Evolutionary conservation across 2,113 vertebrate species (phyloP).

Genomic region (Junco hyemalis): DNA sequence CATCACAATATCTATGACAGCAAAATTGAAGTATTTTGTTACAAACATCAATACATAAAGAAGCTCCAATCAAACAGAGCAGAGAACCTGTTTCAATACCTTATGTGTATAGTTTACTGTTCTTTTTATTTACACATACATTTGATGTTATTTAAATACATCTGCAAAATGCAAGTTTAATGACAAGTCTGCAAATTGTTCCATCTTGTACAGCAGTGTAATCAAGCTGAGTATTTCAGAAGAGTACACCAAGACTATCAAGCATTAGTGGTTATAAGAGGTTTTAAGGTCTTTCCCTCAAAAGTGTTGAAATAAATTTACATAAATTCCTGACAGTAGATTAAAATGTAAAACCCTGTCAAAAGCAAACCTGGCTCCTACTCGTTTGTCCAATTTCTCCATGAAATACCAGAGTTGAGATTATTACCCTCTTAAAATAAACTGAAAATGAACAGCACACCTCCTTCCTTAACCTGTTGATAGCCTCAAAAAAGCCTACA

Average conservation of each 20-base stretch:
- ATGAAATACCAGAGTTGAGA: neutral
- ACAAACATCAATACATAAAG: neutral
- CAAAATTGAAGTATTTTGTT: neutral
- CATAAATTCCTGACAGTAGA: neutral
- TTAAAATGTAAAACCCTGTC: neutral
- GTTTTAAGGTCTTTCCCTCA: neutral
- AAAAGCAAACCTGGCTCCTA: neutral
- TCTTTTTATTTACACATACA: neutral
- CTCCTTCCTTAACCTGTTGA: neutral
- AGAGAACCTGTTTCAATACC: neutral
- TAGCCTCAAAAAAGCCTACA: neutral
- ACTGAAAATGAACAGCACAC: neutral
- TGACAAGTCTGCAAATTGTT: neutral
- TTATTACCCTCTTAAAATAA: neutral
- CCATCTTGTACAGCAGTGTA: neutral
- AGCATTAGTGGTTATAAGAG: neutral
- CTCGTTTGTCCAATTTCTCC: neutral
- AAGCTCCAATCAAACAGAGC: neutral
- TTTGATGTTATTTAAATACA: neutral
- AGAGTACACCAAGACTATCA: neutral
- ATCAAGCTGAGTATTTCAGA: neutral
- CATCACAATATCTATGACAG: neutral
- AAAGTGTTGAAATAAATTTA: neutral
- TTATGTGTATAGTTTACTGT: neutral
- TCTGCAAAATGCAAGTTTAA: neutral